Evolutionary conservation across 2,113 vertebrate species (phyloP), one percentile per base, ranked within the genome.

Genomic region (Micromys minutus): DNA sequence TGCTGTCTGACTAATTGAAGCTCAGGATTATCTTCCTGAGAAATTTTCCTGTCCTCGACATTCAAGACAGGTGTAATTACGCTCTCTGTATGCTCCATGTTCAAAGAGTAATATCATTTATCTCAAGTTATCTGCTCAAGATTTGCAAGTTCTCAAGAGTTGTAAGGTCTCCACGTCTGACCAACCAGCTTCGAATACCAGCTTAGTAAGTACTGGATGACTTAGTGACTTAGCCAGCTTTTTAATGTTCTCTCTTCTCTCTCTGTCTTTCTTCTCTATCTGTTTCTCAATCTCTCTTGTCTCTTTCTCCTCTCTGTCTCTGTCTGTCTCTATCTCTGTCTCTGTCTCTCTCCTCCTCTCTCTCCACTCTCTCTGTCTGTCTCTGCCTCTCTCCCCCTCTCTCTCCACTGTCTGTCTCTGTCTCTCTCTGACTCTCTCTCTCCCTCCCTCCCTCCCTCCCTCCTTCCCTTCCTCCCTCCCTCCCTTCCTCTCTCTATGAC

Each of bases 41-140:
- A 88, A 95, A 90, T 71, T n/a, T 83, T 67, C 50, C 31, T 45
- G 26, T 34, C 39, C 52, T 92, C 80, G 36, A 94, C 93, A 90
- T 42, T 61, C 31, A 75, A 67, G 57, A 75, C 83, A 93, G 22
- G 24, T 29, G 34, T 67, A 72, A 69, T 84, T 77, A 87, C 74
- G 72, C 36, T 93, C 72, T 15, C 15, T 45, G 7, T 52, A 39
- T 13, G 76, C 11, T 36, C 29, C 31, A 3, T 29, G n/a, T 26
- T 80, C 61, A 79, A 79, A 45, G n/a, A 67, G 29, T 34, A 55
- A 63, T 39, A 63, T 6, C 74, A 50, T 92, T 93, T 83, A 65
- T 93, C 52, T 39, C 24, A 45, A 0, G n/a, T 65, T 71, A 79
- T 42, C 17, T 75, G 26, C 83, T 42, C 50, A 52, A 94, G 80